phyloP scores from a whole-genome alignment of 2,113 vertebrate genomes.

The Elachura formosa region DNA sequence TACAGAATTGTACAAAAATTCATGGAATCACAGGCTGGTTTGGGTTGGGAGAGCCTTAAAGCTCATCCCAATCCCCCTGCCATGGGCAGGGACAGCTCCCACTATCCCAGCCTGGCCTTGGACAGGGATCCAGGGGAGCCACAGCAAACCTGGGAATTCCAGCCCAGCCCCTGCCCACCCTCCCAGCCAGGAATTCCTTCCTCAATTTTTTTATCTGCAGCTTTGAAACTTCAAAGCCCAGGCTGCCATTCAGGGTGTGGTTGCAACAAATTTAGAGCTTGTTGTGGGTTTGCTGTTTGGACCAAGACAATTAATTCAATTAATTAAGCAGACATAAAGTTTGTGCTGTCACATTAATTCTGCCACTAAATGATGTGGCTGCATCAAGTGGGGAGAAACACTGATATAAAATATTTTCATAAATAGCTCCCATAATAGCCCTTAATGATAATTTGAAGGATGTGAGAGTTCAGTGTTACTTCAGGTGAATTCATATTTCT shows the following conservation, averaged over 20 bases:
- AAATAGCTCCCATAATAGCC: background rate
- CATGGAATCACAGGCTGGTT: background rate
- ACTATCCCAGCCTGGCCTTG: background rate
- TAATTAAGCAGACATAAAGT: background rate
- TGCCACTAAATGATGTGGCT: background rate
- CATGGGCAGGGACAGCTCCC: background rate
- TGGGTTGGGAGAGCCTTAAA: background rate
- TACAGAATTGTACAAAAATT: background rate
- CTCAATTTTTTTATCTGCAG: background rate
- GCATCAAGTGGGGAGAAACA: background rate
- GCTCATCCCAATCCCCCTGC: too few relatives aligned
- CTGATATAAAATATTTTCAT: background rate
- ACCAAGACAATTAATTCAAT: background rate
- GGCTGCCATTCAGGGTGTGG: background rate
- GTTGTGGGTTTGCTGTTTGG: background rate
- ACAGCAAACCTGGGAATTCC: background rate
- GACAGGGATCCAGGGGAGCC: background rate
- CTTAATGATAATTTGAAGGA: background rate
- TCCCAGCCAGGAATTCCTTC: background rate
- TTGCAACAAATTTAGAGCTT: background rate
- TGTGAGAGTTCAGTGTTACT: background rate
- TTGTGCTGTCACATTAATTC: background rate
- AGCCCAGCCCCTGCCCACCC: rapidly evolving
- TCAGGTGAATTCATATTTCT: background rate
- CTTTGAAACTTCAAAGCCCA: background rate